Base-by-base conservation (phyloP, 2,113 vertebrate genomes). In the Bambusicola thoracicus region DNA sequence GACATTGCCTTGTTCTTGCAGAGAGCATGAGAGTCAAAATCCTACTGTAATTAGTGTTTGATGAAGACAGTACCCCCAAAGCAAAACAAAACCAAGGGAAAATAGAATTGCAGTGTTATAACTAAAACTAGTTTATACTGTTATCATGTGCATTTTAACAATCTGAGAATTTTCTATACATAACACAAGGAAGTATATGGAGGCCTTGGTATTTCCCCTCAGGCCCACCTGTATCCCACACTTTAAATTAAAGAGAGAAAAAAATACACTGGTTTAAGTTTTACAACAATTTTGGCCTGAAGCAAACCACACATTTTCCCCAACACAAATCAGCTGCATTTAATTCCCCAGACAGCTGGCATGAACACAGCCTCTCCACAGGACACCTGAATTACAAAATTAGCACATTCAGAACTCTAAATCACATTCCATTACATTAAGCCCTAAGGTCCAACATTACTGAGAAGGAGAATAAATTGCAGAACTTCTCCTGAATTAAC, bases 371-470 rank as follows among this genome's bases (percentile, higher is more conserved):
- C 30, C 73, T 97, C 89, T 97, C 96, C 95, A 97, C 78, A 97
- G 94, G 92, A 95, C 81, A 92, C 88, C 91, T 96, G 95, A 95
- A 96, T 97, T 96, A 97, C 94, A 91, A 97, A 97, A 97, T 97
- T 97, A 97, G 92, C 93, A 97, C 94, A 96, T 97, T 97, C 72
- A 97, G 82, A 96, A 96, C 92, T 93, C 92, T 97, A 97, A 97
- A 96, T 97, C 90, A 95, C 85, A 97, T 96, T 95, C 92, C 69
- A 96, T 97, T 97, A 94, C 93, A 94, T 97, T 95, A 95, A 97
- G 94, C 96, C 91, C 95, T 93, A 84, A 96, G 96, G 92, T 96
- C 81, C 79, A 95, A 85, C 85, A 41, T 95, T 97, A 96, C 8
- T 6, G 89, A 96, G 80, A 96, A 85, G 20, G 62, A 95, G 92